These are phyloP conservation scores for Ictalurus furcatus DNA, from an alignment of 2,113 vertebrate species.

Conservation along the genomic window DNA sequence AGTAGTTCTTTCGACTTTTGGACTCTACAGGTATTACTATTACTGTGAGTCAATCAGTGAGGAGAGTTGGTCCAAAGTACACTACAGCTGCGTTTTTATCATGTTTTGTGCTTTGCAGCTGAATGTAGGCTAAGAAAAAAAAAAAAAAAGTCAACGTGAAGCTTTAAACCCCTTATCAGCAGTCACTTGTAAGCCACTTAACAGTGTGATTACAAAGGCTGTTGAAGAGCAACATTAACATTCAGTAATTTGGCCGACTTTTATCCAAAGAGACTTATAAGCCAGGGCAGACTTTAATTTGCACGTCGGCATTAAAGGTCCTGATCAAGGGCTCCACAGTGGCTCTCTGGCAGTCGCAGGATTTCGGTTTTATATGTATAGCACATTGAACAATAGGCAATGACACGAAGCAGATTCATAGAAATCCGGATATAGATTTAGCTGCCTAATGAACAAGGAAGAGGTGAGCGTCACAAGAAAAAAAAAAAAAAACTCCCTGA, in stretches of 20 bases:
- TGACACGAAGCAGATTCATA: not conserved
- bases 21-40: not conserved
- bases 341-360: not conserved
- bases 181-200: not conserved
- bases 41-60: constrained; percentile 5
- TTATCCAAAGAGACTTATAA: not conserved
- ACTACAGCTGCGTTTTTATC: not conserved
- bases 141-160: not conserved
- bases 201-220: not conserved
- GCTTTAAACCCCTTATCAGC: constrained; percentile 11
- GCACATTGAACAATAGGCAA: not conserved
- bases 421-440: not conserved
- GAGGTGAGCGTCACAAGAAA: not conserved
- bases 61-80: constrained; percentile 12
- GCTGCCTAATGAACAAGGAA: not conserved
- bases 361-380: not conserved
- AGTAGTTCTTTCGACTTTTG: not conserved
- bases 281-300: too few relatives aligned
- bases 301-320: not conserved
- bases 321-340: not conserved
- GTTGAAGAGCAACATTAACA: not conserved
- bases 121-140: not conserved
- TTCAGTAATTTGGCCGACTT: not conserved
- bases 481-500: not conserved
- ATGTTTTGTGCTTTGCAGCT: not conserved